Evolutionary conservation across 1,140 invertebrate genomes (phyloP), one percentile per base, ranked within the genome.

Genomic region (Halictus rubicundus): DNA sequence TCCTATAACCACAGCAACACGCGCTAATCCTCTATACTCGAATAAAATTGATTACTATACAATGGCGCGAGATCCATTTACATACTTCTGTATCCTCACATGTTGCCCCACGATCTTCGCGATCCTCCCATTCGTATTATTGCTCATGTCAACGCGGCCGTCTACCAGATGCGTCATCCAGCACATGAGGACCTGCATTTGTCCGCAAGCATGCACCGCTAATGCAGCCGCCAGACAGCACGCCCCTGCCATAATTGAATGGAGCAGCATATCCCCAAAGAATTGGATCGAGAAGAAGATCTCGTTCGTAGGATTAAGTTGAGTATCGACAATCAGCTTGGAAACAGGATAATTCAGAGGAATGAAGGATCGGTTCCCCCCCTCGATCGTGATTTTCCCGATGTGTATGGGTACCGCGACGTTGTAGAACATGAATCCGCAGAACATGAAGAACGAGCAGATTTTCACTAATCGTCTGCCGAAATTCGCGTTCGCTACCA

Each of bases 151-250:
- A 2, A 37, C 16, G 0, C 76, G 32, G 0, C 78, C 78, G 12
- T 83, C 70, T 0, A 85, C 37, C 54, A 85, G 19, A 37, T 81
- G 14, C 12, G 42, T 39, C 23, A 85, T 14, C 78, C 70, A 78
- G 9, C 63, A 63, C 71, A 84, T 87, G 12, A 92, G 25, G 5
- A 91, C 87, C 57, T 89, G 60, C 21, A 90, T 61, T 21, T 90
- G 88, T 0, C 87, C 89, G 52, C 88, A 90, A 14, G 83, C 83
- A 52, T 91, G 90, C 1, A 85, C 70, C 1, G 87, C 87, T 39
- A 91, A 88, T 1, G 83, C 54, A 8, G 86, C 87, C 0, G 79
- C 85, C 10, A 91, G n/a, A 19, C 81, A 83, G 75, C 88, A 89
- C 0, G 78, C 63, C 0, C 27, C 83, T 8, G 85, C 59, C 0